phyloP scores from a whole-genome alignment of 2,797 vertebrate genomes.

The Argentina silus region DNA sequence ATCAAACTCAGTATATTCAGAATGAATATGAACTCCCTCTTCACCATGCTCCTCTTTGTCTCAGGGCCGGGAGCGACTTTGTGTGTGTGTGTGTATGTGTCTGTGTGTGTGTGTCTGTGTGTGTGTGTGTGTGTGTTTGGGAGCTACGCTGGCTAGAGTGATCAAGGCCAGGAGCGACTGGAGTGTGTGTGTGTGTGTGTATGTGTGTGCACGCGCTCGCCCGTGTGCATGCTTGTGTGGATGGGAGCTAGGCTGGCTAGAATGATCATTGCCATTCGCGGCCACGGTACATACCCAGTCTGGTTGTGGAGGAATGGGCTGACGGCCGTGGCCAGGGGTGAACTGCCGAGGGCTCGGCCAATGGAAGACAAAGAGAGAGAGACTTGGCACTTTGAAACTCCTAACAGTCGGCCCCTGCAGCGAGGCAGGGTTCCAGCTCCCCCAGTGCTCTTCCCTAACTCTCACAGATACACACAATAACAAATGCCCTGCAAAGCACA shows the following conservation, averaged over 20 bases:
- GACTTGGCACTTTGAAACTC: slow-evolving; percentile 25
- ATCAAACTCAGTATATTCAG: no score
- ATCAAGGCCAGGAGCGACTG: no score
- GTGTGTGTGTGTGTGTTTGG: neutral
- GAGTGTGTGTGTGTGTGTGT: no score
- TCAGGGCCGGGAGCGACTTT: no score
- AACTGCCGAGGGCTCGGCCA: slow-evolving; percentile 33
- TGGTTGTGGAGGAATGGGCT: slow-evolving; percentile 37
- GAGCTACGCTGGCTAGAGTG: no score
- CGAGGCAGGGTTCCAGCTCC: slow-evolving; percentile 48
- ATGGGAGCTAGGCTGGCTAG: neutral
- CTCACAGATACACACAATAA: slow-evolving; percentile 33
- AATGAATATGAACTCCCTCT: no score
- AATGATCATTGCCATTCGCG: neutral
- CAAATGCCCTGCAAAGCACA: slow-evolving; percentile 17
- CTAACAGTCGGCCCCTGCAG: slow-evolving; percentile 43
- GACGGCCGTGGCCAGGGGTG: slow-evolving; percentile 47
- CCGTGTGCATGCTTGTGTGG: neutral
- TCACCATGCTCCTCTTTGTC: no score
- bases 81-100: no score
- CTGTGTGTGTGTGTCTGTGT: no score
- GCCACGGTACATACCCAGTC: neutral
- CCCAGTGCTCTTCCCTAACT: slow-evolving; percentile 33
- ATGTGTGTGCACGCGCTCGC: no score
- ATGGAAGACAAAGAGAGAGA: slow-evolving; percentile 31